Evolutionary conservation across 2,888 invertebrate genomes (phyloP), one percentile per base, ranked within the genome.

Genomic region (Laspeyria flexula): DNA sequence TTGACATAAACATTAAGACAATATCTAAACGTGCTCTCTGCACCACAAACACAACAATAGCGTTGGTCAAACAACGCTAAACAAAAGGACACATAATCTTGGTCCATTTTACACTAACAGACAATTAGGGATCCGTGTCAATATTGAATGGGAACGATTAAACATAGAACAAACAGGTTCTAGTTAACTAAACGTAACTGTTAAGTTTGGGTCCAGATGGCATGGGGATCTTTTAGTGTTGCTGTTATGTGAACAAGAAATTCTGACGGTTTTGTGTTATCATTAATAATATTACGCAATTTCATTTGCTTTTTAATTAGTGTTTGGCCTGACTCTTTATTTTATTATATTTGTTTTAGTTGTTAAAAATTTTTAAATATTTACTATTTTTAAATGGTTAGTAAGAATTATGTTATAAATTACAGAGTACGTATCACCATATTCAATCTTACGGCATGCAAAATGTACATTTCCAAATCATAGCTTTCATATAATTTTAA

Each of bases 141-240:
- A 69, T 71, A 68, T 71, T 69, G 58, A 61, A 30, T 46, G 27
- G 35, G 50, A 59, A 18, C 61, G 61, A 69, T 69, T 69, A 69
- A 68, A 68, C 65, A 68, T 49, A 48, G 55, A 68, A 54, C 65
- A 69, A 69, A 71, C 50, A 55, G 49, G 62, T 52, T 61, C 42
- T 55, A 52, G 35, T 53, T 46, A 52, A 50, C 43, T 37, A 52
- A 45, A 47, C 54, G 40, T 25, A 34, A 27, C 21, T 39, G 47
- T 44, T 46, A 43, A 52, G 57, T 57, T 56, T 49, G 33, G 49
- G 38, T 11, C 21, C 49, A 47, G 21, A 48, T 57, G 30, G 37
- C 25, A 25, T 4, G 11, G 27, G 6, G 7, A 18, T 25, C 15
- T n/a, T 15, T 52, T 10, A 50, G 43, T 52, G 70, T 57, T 48